Conservation (phyloP, 1,140 invertebrate genomes). For the Drosophila mayri region DNA sequence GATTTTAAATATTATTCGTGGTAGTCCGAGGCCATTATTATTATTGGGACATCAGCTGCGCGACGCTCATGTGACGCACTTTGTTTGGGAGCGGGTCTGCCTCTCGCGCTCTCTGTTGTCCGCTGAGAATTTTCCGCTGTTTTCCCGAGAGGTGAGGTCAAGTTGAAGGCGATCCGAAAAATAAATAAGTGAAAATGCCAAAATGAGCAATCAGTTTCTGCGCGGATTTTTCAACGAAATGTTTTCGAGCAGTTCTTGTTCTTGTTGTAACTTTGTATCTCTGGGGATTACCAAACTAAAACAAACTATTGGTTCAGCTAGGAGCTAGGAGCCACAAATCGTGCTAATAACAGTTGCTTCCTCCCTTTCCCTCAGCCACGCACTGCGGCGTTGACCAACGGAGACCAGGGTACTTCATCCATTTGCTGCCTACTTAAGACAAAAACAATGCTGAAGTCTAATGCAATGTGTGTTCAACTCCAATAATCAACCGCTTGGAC, state of each 20-base stretch:
- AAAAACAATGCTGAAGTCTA: constrained; percentile 28
- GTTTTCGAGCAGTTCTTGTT: constrained; percentile 46
- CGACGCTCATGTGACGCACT: constrained; percentile 37
- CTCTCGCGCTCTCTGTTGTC: constrained; percentile 3
- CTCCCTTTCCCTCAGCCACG: constrained; percentile 6
- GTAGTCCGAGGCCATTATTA: constrained; percentile 24
- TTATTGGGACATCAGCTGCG: constrained; percentile 37
- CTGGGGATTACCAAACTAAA: neutral
- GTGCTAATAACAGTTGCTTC: neutral
- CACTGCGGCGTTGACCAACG: constrained; percentile 7
- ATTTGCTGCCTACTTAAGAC: constrained; percentile 35
- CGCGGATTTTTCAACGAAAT: constrained; percentile 64
- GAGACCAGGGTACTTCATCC: constrained; percentile 2
- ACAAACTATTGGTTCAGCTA: neutral
- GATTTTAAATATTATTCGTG: constrained; percentile 9
- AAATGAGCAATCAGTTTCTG: constrained; percentile 63
- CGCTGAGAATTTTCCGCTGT: constrained; percentile 26
- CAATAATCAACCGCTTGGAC: constrained; percentile 40
- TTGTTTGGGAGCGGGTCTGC: constrained; percentile 12
- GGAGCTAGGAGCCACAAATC: neutral
- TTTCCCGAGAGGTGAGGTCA: constrained; percentile 73
- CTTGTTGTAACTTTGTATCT: constrained; percentile 1
- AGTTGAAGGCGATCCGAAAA: constrained; percentile 70
- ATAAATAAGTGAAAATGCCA: constrained; percentile 44
- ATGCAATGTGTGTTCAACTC: constrained; percentile 44